A percentile compares a stretch with the other conserved stretches of the same genome.
phyloP scores from a whole-genome alignment of 2,888 invertebrate species.

The Microplitis manilae region DNA sequence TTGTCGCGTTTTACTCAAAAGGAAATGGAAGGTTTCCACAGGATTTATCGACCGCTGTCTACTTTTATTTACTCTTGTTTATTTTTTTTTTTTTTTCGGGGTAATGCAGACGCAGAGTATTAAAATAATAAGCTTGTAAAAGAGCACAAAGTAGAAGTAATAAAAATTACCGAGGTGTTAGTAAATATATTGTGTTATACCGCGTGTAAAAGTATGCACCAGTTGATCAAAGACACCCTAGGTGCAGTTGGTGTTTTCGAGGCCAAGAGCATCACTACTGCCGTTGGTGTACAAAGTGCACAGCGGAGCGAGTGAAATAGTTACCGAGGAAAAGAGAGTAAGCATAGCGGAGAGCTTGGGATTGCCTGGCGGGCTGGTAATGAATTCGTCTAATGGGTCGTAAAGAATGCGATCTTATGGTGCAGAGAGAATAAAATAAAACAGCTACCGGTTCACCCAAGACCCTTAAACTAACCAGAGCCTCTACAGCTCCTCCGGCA shows the following conservation, averaged over 20 bases:
- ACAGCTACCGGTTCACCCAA: slow-evolving; percentile 68
- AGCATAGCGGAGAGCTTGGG: slow-evolving; percentile 40
- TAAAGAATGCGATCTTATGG: slow-evolving; percentile 72
- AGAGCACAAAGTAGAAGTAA: neutral
- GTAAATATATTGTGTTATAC: neutral
- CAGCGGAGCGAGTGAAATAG: too few species aligned
- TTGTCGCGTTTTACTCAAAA: slow-evolving; percentile 37
- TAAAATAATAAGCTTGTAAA: too few species aligned
- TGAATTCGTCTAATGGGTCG: slow-evolving; percentile 72
- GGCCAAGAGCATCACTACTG: neutral
- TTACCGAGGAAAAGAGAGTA: slow-evolving; percentile 32
- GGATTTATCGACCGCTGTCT: slow-evolving; percentile 45
- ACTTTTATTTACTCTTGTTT: slow-evolving; percentile 4
- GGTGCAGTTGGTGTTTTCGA: too few species aligned
- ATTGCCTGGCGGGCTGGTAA: slow-evolving; percentile 65
- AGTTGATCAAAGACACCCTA: neutral
- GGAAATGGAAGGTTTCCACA: slow-evolving; percentile 41
- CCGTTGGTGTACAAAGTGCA: too few species aligned
- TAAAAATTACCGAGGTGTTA: too few species aligned
- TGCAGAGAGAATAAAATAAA: slow-evolving; percentile 70
- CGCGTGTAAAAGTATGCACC: neutral
- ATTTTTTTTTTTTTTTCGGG: neutral
- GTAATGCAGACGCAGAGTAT: too few species aligned
- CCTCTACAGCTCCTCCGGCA: slow-evolving; percentile 30
- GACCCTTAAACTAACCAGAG: slow-evolving; percentile 63